phyloP scores from a whole-genome alignment of 1,140 invertebrate genomes.

The Drosophila tsacasi region DNA sequence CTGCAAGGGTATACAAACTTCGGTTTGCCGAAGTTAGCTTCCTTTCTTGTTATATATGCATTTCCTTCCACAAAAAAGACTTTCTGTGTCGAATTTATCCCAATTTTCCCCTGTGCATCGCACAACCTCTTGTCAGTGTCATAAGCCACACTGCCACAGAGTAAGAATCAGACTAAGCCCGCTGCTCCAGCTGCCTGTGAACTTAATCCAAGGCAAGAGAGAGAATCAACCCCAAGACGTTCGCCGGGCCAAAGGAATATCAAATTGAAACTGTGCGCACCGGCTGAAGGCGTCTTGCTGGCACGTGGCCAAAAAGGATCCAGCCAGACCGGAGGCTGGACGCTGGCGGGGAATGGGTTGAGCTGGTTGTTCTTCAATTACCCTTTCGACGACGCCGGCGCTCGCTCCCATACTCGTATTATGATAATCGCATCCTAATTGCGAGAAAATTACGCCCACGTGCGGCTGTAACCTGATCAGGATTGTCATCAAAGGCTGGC shows the following conservation, averaged over 20 bases:
- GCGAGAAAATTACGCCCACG: constrained; percentile 85
- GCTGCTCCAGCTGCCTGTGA: constrained; percentile 31
- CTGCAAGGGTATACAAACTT: too few species aligned
- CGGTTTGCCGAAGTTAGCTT: too few species aligned
- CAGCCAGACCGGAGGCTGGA: constrained; percentile 17
- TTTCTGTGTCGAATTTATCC: neutral
- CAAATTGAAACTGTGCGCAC: constrained; percentile 70
- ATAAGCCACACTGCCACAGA: constrained; percentile 27
- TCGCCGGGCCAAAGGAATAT: constrained; percentile 48
- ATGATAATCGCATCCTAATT: constrained; percentile 85
- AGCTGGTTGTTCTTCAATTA: constrained; percentile 72
- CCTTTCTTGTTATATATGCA: too few species aligned
- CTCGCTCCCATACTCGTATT: constrained; percentile 71
- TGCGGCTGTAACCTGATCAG: constrained; percentile 82
- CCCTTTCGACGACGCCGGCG: constrained; percentile 63
- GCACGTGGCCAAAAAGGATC: constrained; percentile 58
- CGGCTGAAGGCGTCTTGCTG: constrained; percentile 56
- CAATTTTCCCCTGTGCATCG: neutral
- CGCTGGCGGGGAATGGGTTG: constrained; percentile 33
- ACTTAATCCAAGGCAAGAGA: constrained; percentile 64
- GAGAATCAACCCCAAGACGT: constrained; percentile 70
- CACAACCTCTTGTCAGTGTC: constrained; percentile 10
- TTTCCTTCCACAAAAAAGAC: neutral
- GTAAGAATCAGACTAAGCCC: constrained; percentile 24
- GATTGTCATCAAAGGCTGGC: constrained; percentile 63